phyloP scores from a whole-genome alignment of 2,888 invertebrate genomes.

The Poecilus cupreus region DNA sequence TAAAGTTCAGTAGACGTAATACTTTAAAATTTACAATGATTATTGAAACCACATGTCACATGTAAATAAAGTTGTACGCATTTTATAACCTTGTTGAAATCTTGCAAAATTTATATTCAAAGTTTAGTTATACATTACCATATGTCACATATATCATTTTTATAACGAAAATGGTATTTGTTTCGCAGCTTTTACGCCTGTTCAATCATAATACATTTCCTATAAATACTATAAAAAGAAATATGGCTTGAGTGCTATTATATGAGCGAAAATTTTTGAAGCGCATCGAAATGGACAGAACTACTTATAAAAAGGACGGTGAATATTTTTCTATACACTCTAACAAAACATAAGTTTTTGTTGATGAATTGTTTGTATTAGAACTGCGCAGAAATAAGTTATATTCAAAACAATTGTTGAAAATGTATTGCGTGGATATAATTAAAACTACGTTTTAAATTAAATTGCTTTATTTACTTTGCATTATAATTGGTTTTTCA shows the following conservation, averaged over 20 bases:
- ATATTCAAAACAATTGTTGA: not conserved
- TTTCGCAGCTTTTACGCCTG: not conserved
- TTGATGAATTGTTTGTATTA: too few species aligned
- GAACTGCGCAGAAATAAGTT: too few species aligned
- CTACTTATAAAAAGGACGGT: not conserved
- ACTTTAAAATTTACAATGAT: too few species aligned
- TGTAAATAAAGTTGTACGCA: too few species aligned
- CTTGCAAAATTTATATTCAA: not conserved
- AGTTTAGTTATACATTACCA: slow-evolving; percentile 3
- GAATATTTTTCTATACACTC: not conserved
- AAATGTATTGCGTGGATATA: not conserved
- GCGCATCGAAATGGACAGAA: slow-evolving; percentile 9
- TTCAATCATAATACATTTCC: slow-evolving; percentile 1
- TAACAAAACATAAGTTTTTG: too few species aligned
- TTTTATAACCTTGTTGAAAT: not conserved
- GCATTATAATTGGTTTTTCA: too few species aligned
- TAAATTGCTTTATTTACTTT: too few species aligned
- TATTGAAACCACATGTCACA: too few species aligned
- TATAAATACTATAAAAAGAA: not conserved
- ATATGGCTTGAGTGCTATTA: not conserved
- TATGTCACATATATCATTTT: slow-evolving; percentile 8
- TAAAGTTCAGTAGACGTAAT: too few species aligned
- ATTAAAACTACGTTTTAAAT: not conserved
- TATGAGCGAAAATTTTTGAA: not conserved
- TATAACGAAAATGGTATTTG: slow-evolving; percentile 2